Conservation (phyloP, 2,888 invertebrate species). For the Papilio gigon region DNA sequence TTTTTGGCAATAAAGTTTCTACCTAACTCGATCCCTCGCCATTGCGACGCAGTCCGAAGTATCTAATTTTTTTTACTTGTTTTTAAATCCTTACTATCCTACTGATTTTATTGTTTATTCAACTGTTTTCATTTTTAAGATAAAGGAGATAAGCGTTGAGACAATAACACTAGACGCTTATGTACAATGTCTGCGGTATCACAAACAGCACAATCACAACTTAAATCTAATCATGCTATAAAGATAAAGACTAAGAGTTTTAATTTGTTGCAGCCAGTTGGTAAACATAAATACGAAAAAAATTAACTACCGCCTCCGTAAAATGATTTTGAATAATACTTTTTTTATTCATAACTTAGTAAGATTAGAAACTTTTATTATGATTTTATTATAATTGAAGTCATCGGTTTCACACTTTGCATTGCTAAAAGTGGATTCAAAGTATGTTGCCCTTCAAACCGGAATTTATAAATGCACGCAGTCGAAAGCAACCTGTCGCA, state of each 20-base stretch:
- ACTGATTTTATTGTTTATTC: conserved; percentile 3
- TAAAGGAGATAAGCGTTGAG: background rate
- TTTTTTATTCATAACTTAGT: background rate
- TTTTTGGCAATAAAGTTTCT: too few relatives aligned
- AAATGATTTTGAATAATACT: too few relatives aligned
- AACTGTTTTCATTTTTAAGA: conserved; percentile 7
- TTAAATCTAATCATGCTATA: background rate
- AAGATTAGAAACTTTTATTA: too few relatives aligned
- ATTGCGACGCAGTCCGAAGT: too few relatives aligned
- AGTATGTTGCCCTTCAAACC: conserved; percentile 6
- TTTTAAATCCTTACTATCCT: conserved; percentile 3
- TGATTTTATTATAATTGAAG: too few relatives aligned
- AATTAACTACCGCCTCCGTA: background rate
- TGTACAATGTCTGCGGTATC: background rate
- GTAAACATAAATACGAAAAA: background rate
- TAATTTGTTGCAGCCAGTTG: background rate
- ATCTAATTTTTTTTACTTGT: too few relatives aligned
- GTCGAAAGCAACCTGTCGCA: background rate
- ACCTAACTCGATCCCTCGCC: too few relatives aligned
- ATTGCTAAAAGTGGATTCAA: background rate
- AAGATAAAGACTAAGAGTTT: background rate
- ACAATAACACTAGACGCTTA: background rate
- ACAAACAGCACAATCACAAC: background rate
- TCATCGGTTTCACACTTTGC: background rate
- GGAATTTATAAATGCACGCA: background rate